phyloP scores from a whole-genome alignment of 1,140 invertebrate genomes.

The Zaprionus tsacasi region DNA sequence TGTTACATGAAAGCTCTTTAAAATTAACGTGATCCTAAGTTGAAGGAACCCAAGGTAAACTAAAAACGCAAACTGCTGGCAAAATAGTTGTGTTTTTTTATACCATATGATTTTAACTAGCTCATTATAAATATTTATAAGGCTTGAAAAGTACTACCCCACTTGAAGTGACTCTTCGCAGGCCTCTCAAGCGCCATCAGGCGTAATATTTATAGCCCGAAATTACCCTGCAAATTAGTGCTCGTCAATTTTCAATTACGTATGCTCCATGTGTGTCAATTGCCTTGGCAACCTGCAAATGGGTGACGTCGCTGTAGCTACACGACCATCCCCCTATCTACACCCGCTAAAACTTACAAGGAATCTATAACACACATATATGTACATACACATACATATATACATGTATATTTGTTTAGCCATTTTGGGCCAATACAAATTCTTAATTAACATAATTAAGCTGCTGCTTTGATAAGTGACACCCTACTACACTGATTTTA shows the following conservation, averaged over 20 bases:
- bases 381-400: slow-evolving; percentile 1
- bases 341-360: neutral
- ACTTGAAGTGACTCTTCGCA: neutral
- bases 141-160: neutral
- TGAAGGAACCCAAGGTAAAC: too few species aligned
- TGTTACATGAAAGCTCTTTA: neutral
- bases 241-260: slow-evolving; percentile 13
- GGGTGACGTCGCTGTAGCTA: slow-evolving; percentile 5
- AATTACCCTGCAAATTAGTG: slow-evolving; percentile 10
- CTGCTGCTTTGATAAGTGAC: slow-evolving; percentile 46
- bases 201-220: neutral
- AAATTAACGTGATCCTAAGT: too few species aligned
- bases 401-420: slow-evolving; percentile 15
- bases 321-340: neutral
- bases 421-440: slow-evolving; percentile 48
- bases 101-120: too few species aligned
- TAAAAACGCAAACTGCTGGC: too few species aligned
- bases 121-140: too few species aligned
- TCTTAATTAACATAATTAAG: slow-evolving; percentile 60
- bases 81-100: too few species aligned
- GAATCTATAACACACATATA: slow-evolving; percentile 1
- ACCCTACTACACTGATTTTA: slow-evolving; percentile 13
- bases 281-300: slow-evolving; percentile 31
- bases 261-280: slow-evolving; percentile 28
- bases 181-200: neutral